These are phyloP conservation scores for Eremobia ochroleuca DNA, from an alignment of 2,888 invertebrate genomes.

Conservation along the genomic window DNA sequence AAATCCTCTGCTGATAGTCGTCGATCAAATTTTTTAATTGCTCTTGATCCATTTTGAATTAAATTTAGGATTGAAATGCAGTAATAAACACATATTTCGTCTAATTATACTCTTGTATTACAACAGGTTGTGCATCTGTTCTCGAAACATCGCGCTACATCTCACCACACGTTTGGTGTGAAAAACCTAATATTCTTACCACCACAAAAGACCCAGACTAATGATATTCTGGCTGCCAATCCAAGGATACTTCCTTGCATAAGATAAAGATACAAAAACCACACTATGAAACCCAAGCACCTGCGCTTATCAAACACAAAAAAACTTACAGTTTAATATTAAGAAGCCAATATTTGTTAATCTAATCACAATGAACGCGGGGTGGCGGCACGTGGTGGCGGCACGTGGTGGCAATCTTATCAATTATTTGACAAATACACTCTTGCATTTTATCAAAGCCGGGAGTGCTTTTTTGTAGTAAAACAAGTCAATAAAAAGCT, in stretches of 20 bases:
- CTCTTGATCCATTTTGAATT: no score
- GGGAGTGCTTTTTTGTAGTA: slow-evolving; percentile 46
- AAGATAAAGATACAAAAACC: slow-evolving; percentile 57
- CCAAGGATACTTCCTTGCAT: slow-evolving; percentile 26
- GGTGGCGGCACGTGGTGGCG: slow-evolving; percentile 71
- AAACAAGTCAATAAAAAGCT: slow-evolving; percentile 32
- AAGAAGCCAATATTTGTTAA: slow-evolving; percentile 80
- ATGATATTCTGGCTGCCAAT: slow-evolving; percentile 7
- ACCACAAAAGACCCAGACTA: background rate
- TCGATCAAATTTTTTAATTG: no score
- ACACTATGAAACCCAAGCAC: slow-evolving; percentile 60
- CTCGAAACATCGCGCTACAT: no score
- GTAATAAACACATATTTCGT: no score
- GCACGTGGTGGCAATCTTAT: slow-evolving; percentile 76
- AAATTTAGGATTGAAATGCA: no score
- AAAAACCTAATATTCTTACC: no score
- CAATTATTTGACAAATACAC: slow-evolving; percentile 73
- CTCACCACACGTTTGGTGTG: no score
- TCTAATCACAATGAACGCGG: slow-evolving; percentile 74
- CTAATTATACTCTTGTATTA: no score
- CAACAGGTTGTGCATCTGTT: no score
- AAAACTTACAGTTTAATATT: slow-evolving; percentile 65
- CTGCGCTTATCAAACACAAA: slow-evolving; percentile 69
- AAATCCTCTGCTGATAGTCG: no score
- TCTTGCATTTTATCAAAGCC: slow-evolving; percentile 60